Percentiles rank a stretch among this genome's conserved stretches.
These are phyloP conservation scores for Oithona nana DNA, from an alignment of 2,888 invertebrate genomes.

Conservation along the genomic window DNA sequence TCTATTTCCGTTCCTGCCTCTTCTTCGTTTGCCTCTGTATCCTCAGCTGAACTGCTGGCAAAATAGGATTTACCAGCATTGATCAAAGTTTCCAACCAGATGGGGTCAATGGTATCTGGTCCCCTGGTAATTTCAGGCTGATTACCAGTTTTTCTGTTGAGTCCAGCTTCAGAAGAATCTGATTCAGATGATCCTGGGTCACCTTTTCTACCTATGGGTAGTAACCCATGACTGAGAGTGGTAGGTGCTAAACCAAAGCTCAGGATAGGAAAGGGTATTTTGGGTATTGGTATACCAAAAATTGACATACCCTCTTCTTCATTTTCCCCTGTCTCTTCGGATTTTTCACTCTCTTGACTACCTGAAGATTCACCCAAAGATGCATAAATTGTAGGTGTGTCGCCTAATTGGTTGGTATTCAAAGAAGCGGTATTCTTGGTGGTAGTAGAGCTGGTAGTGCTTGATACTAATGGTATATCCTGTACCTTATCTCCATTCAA, in stretches of 20 bases:
- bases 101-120: conserved; percentile 11
- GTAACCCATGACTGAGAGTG: not conserved
- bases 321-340: not conserved
- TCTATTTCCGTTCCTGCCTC: not conserved
- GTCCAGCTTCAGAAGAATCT: not conserved
- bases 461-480: not conserved
- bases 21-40: not conserved
- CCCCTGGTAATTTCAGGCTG: conserved; percentile 7
- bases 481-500: not conserved
- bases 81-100: conserved; percentile 5
- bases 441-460: not conserved
- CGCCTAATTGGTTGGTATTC: not conserved
- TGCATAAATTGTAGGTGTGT: conserved; percentile 17
- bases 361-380: not conserved
- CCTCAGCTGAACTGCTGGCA: not conserved
- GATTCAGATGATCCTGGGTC: conserved; percentile 1
- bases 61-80: not conserved
- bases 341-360: not conserved
- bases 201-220: conserved; percentile 7
- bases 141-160: not conserved
- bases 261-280: conserved; percentile 1
- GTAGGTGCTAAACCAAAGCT: conserved; percentile 12
- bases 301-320: not conserved
- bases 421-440: not conserved
- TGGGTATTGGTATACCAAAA: conserved; percentile 11